Evolutionary conservation across 2,797 vertebrate species (phyloP).

Genomic region (Tamandua tetradactyla): DNA sequence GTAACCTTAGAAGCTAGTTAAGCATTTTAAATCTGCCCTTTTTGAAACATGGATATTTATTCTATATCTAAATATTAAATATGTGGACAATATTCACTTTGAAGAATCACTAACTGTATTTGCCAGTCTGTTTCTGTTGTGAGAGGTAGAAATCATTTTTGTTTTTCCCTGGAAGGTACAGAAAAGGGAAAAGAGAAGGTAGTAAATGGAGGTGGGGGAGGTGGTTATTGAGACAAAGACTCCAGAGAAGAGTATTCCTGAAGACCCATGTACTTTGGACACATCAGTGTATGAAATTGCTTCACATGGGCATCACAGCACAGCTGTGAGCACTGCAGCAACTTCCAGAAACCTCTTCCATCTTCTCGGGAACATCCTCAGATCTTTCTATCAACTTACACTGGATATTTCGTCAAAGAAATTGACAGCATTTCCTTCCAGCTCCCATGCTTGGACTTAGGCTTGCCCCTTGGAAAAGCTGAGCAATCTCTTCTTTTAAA

Average conservation of each 20-base stretch:
- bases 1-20: conserved; percentile 56
- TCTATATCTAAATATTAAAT: conserved; percentile 46
- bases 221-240: not conserved
- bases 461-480: not conserved
- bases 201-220: not conserved
- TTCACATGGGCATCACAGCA: not conserved
- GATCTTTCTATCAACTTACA: not conserved
- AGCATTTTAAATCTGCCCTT: conserved; percentile 55
- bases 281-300: not conserved
- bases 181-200: not conserved
- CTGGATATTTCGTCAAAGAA: not conserved
- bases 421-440: not conserved
- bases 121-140: not conserved
- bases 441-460: not conserved
- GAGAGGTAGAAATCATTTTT: not conserved
- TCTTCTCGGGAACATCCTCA: not conserved
- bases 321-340: not conserved
- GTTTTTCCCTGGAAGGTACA: not conserved
- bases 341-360: not conserved
- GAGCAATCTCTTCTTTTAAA: not conserved
- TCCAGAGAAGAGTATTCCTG: not conserved
- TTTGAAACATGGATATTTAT: not conserved
- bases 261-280: not conserved
- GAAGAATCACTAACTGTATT: not conserved
- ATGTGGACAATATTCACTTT: not conserved